Evolutionary conservation across 2,888 invertebrate genomes (phyloP).

Genomic region (Kryphioiulus occultus): DNA sequence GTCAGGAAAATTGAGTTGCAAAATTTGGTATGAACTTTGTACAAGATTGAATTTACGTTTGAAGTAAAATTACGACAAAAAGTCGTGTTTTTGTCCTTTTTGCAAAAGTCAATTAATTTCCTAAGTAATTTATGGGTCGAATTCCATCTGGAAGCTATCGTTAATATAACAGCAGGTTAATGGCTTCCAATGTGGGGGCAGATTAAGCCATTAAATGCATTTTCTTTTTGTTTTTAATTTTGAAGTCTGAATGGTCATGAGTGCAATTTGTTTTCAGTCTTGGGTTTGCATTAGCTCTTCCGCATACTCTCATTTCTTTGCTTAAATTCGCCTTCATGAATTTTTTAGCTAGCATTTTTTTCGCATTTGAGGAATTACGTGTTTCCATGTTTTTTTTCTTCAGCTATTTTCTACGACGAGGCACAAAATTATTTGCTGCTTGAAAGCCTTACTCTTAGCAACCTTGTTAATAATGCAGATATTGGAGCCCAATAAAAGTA

Average conservation of each 20-base stretch:
- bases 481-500: background rate
- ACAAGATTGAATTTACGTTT: too few species aligned
- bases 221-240: background rate
- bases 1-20: too few species aligned
- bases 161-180: background rate
- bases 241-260: background rate
- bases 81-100: too few species aligned
- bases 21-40: too few species aligned
- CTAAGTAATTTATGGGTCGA: too few species aligned
- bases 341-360: background rate
- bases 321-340: background rate
- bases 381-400: background rate
- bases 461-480: constrained; percentile 1
- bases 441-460: background rate
- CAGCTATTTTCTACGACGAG: background rate
- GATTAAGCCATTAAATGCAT: background rate
- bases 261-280: background rate
- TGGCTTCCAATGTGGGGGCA: background rate
- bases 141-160: too few species aligned
- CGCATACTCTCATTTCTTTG: background rate
- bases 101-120: too few species aligned
- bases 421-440: background rate
- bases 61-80: too few species aligned
- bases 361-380: background rate
- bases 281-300: background rate